A percentile compares a stretch with the other conserved stretches of the same genome.
Conservation (phyloP, 2,797 vertebrate genomes). For the Amphiprion clarkii region DNA sequence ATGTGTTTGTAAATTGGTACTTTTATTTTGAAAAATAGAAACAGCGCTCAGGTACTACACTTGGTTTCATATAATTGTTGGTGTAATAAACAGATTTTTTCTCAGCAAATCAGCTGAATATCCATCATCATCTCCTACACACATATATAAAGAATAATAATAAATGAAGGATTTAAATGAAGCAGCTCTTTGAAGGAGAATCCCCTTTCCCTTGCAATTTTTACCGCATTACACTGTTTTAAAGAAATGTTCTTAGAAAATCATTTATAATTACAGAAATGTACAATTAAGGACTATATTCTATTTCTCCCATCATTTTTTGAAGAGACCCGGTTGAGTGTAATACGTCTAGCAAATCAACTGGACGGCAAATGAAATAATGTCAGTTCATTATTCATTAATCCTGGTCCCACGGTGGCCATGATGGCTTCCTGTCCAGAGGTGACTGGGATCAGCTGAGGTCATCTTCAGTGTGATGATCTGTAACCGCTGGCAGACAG, state of each 20-base stretch:
- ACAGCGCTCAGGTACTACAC: too few relatives aligned
- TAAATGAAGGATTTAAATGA: not conserved
- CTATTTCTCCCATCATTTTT: not conserved
- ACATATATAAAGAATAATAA: not conserved
- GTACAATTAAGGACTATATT: not conserved
- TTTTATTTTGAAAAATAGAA: too few relatives aligned
- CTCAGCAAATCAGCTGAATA: not conserved
- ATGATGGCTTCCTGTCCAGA: conserved; percentile 3
- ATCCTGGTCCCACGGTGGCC: conserved; percentile 8
- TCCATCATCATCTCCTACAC: not conserved
- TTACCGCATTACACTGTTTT: not conserved
- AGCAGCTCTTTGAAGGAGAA: not conserved
- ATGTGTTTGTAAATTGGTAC: too few relatives aligned
- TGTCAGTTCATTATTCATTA: conserved; percentile 22
- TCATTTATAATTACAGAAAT: too few relatives aligned
- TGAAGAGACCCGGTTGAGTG: not conserved
- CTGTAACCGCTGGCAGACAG: conserved; percentile 21
- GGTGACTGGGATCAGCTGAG: conserved; percentile 39
- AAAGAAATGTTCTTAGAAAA: not conserved
- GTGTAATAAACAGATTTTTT: too few relatives aligned
- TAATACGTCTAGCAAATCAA: conserved; percentile 12
- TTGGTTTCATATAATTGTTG: too few relatives aligned
- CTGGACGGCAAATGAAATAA: conserved; percentile 25
- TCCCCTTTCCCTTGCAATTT: not conserved
- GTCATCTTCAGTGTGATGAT: conserved; percentile 47